Percentiles rank a stretch among this genome's conserved stretches.
These are phyloP conservation scores for Linhomoeus sp. DNA, from an alignment of 2,888 invertebrate species.

Conservation along the genomic window DNA sequence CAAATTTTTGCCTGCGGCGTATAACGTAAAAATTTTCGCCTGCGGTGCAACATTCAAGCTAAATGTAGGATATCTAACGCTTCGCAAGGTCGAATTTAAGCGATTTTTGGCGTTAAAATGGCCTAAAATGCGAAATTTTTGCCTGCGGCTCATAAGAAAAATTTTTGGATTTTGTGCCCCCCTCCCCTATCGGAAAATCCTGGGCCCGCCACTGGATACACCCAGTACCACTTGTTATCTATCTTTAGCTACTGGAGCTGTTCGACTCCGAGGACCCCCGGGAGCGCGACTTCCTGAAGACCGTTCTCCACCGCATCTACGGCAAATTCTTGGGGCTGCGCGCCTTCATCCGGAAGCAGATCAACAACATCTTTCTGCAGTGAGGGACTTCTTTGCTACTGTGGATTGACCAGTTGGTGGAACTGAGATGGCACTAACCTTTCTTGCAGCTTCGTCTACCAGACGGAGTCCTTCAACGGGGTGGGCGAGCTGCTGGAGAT, in stretches of 20 bases:
- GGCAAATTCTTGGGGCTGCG: conserved; percentile 95
- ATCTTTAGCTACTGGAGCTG: conserved; percentile 67
- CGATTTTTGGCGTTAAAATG: too few relatives aligned
- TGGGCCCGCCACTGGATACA: too few relatives aligned
- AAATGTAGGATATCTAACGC: too few relatives aligned
- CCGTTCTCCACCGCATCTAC: conserved; percentile 92
- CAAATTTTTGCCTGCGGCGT: too few relatives aligned
- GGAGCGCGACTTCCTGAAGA: conserved; percentile 94
- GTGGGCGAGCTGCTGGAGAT: conserved; percentile 91
- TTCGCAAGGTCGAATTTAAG: too few relatives aligned
- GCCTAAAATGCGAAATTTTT: too few relatives aligned
- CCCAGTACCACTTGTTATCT: not conserved
- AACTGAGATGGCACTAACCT: conserved; percentile 52
- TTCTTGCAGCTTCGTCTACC: conserved; percentile 91
- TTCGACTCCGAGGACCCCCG: conserved; percentile 99
- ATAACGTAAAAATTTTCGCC: too few relatives aligned
- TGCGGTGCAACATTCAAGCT: too few relatives aligned
- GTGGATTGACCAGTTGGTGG: not conserved
- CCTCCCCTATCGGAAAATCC: too few relatives aligned
- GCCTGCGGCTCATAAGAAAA: too few relatives aligned
- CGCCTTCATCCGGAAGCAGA: conserved; percentile 61
- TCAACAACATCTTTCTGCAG: conserved; percentile 13
- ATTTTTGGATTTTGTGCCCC: too few relatives aligned
- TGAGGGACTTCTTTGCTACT: too few relatives aligned
- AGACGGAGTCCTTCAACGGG: conserved; percentile 98